A percentile compares a stretch with the other conserved stretches of the same genome.
Conservation (phyloP, 2,888 invertebrate species). For the Stenodera caucasica region DNA sequence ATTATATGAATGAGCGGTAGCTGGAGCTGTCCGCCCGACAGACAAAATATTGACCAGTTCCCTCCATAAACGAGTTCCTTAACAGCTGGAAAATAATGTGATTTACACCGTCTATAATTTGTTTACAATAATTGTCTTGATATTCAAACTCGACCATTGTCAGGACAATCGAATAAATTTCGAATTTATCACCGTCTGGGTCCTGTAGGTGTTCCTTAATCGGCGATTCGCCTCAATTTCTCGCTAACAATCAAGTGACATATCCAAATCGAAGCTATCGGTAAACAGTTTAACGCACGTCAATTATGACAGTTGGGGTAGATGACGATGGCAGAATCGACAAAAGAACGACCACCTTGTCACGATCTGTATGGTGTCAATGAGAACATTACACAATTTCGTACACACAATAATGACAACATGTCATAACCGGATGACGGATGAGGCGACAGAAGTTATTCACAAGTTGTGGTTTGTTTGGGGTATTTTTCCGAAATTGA, state of each 20-base stretch:
- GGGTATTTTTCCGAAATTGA: constrained; percentile 16
- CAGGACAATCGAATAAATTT: constrained; percentile 23
- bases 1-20: constrained; percentile 47
- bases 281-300: constrained; percentile 52
- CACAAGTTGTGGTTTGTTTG: constrained; percentile 34
- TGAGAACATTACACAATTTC: constrained; percentile 45
- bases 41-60: constrained; percentile 49
- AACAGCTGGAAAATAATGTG: constrained; percentile 49
- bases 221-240: too few species aligned
- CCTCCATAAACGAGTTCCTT: constrained; percentile 48
- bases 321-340: constrained; percentile 45
- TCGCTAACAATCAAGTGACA: too few species aligned
- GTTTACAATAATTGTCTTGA: constrained; percentile 44
- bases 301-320: constrained; percentile 31
- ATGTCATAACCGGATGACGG: constrained; percentile 51
- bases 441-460: constrained; percentile 41
- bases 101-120: constrained; percentile 46
- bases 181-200: constrained; percentile 19
- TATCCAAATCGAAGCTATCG: constrained; percentile 24
- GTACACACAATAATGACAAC: constrained; percentile 43
- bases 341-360: constrained; percentile 38
- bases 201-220: constrained; percentile 16
- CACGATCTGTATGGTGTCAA: constrained; percentile 41
- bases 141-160: constrained; percentile 18
- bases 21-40: constrained; percentile 43